These are phyloP conservation scores for Orchesella flavescens DNA, from an alignment of 2,888 invertebrate species.

Conservation along the genomic window DNA sequence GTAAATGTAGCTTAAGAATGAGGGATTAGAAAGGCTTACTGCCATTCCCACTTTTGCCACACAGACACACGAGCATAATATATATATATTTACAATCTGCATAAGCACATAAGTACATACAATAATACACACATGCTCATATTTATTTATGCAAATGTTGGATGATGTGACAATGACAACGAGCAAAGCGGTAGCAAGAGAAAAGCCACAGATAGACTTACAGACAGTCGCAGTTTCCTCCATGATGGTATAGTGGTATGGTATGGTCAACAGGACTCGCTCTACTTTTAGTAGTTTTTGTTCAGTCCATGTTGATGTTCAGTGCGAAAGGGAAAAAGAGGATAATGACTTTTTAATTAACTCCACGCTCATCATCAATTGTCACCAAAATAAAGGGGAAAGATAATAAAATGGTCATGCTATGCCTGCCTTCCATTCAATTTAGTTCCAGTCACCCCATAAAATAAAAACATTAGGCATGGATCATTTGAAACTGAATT, in stretches of 20 bases:
- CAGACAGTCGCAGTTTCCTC: not conserved
- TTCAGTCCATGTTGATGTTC: slow-evolving; percentile 4
- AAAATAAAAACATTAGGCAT: not conserved
- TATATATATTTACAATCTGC: not conserved
- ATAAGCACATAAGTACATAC: not conserved
- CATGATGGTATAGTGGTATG: not conserved
- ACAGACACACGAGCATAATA: slow-evolving; percentile 11
- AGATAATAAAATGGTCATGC: not conserved
- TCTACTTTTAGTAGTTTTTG: too few species aligned
- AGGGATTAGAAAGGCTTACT: slow-evolving; percentile 59
- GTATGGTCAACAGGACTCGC: too few species aligned
- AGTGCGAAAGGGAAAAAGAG: not conserved
- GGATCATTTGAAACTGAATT: not conserved
- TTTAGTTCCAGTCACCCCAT: not conserved
- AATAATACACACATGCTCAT: not conserved
- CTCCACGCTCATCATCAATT: slow-evolving; percentile 6
- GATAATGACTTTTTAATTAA: slow-evolving; percentile 57
- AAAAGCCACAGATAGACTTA: not conserved
- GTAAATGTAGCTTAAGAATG: slow-evolving; percentile 61
- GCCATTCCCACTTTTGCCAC: slow-evolving; percentile 60
- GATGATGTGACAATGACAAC: not conserved
- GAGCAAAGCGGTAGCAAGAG: not conserved
- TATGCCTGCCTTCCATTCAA: too few species aligned
- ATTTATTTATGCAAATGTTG: not conserved
- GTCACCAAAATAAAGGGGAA: not conserved